phyloP scores from a whole-genome alignment of 2,797 vertebrate genomes.

The Ceryle rudis region DNA sequence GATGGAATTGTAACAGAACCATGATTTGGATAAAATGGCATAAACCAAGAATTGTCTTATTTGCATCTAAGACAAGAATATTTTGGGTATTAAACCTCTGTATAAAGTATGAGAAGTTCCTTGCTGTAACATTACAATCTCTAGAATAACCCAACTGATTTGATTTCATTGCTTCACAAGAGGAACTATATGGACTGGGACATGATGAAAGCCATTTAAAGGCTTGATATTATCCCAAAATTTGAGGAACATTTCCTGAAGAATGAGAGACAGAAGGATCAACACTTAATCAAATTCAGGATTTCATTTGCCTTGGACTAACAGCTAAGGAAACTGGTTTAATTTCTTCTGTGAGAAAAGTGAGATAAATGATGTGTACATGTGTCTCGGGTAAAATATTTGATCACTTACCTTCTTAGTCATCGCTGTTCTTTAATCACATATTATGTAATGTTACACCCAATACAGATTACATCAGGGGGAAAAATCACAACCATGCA shows the following conservation, averaged over 20 bases:
- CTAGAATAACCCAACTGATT: neutral
- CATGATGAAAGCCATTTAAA: neutral
- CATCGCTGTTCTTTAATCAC: constrained; percentile 52
- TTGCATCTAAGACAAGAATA: neutral
- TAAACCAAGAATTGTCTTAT: neutral
- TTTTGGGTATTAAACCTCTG: neutral
- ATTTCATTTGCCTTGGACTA: constrained; percentile 40
- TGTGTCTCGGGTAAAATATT: constrained; percentile 44
- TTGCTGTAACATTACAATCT: neutral
- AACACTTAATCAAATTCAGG: constrained; percentile 14
- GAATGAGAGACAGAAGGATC: neutral
- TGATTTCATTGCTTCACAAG: neutral
- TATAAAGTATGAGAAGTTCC: neutral
- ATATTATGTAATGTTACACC: constrained; percentile 28
- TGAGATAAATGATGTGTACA: constrained; percentile 53
- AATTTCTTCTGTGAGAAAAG: constrained; percentile 59
- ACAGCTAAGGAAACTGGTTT: constrained; percentile 45
- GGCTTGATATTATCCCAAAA: neutral
- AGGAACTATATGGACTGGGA: neutral
- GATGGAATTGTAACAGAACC: neutral
- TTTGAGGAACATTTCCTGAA: neutral
- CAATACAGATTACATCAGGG: constrained; percentile 17
- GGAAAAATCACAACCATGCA: neutral
- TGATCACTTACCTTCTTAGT: constrained; percentile 60
- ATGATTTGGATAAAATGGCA: neutral